Percentiles rank a stretch among this genome's conserved stretches.
Evolutionary conservation across 2,113 vertebrate species (phyloP).

Genomic region (Embiotoca jacksoni): DNA sequence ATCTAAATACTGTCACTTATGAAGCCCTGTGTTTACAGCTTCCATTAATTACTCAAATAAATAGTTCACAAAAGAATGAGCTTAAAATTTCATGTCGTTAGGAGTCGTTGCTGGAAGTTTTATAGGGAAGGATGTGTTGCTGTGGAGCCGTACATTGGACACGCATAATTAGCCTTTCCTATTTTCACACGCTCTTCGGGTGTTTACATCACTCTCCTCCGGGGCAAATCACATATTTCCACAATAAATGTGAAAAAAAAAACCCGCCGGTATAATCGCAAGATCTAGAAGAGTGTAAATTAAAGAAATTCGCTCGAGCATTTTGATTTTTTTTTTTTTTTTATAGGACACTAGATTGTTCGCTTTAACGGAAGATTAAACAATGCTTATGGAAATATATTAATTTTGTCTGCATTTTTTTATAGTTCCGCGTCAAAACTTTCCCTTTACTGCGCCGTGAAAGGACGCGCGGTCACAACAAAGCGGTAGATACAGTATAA

Average conservation of each 20-base stretch:
- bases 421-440: slow-evolving; percentile 43
- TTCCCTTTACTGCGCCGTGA: slow-evolving; percentile 32
- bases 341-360: too few relatives aligned
- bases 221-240: slow-evolving; percentile 75
- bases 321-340: not conserved
- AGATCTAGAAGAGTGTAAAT: slow-evolving; percentile 21
- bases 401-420: not conserved
- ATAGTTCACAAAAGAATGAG: slow-evolving; percentile 54
- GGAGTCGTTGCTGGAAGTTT: slow-evolving; percentile 60
- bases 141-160: slow-evolving; percentile 70
- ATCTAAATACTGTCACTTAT: slow-evolving; percentile 47
- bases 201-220: slow-evolving; percentile 77
- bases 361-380: slow-evolving; percentile 5
- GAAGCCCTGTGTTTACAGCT: slow-evolving; percentile 38
- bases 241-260: slow-evolving; percentile 45
- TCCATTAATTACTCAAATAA: slow-evolving; percentile 62
- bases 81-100: slow-evolving; percentile 44
- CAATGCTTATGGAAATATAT: slow-evolving; percentile 12
- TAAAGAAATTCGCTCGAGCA: slow-evolving; percentile 9
- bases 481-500: slow-evolving; percentile 60
- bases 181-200: slow-evolving; percentile 77
- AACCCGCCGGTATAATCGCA: slow-evolving; percentile 12
- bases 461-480: slow-evolving; percentile 57
- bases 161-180: slow-evolving; percentile 78
- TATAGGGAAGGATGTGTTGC: slow-evolving; percentile 60